Evolutionary conservation across 2,888 invertebrate genomes (phyloP), one percentile per base, ranked within the genome.

Genomic region (Cryptus armator): DNA sequence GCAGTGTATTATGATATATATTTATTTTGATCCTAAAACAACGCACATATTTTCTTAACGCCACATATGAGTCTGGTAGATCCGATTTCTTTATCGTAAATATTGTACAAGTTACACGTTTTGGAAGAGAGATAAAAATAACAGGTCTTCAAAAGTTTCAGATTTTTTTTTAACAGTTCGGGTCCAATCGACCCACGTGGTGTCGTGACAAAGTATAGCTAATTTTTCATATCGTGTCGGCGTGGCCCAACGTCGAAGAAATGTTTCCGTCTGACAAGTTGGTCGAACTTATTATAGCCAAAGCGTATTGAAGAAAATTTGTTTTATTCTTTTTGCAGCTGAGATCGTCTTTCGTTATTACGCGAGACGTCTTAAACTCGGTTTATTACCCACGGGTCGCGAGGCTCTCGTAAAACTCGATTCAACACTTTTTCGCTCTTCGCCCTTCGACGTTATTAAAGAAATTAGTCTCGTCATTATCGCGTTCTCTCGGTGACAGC

Each of bases 391-490:
- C 10, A 37, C 37, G 19, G 46, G 32, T 4, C 12, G 44, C n/a
- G 48, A 24, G 14, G 24, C 53, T 71, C 66, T 53, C 29, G 37
- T 53, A 9, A 37, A 78, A 66, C 46, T 19, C 44, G 48, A 66
- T 19, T 67, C 71, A 14, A 44, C n/a, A 9, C 32, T 56, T 24
- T 14, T 29, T 74, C 74, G 19, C 53, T 29, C 37, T 44, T 74
- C n/a, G 44, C 32, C 16, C 19, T 7, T 37, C 12, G 74, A 29
- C 62, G 46, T 71, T 59, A 80, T 80, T 71, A 64, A 56, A 59
- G 37, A 84, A 76, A 84, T 72, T 12, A 79, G 24, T 51, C 12
- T 53, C 71, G 64, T 71, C 71, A 71, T 76, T 80, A 80, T 76
- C 66, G 56, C 37, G 14, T 75, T 14, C 66, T 72, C 71, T 59